phyloP scores from a whole-genome alignment of 2,797 vertebrate species.

The Sebastiscus tertius region DNA sequence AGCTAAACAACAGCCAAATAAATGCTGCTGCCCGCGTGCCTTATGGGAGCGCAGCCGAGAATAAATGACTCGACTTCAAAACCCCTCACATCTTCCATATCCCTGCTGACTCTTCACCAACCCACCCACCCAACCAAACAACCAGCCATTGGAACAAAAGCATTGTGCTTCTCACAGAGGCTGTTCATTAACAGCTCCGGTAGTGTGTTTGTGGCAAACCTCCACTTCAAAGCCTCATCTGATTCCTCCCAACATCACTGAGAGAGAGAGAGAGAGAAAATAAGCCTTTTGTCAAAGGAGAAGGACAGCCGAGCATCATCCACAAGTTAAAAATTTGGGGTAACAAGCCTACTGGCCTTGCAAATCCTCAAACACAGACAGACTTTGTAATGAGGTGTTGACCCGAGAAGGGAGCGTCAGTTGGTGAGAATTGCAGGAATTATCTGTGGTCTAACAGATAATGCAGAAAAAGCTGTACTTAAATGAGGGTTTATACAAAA shows the following conservation, averaged over 20 bases:
- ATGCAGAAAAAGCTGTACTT: background rate
- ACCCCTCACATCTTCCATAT: constrained; percentile 68
- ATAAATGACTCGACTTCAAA: constrained; percentile 82
- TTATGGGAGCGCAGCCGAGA: constrained; percentile 62
- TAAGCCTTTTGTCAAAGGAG: constrained; percentile 42
- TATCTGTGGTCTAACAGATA: background rate
- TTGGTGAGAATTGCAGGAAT: background rate
- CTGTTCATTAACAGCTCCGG: constrained; percentile 73
- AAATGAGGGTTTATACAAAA: background rate
- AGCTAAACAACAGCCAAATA: constrained; percentile 60
- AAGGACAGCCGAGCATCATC: constrained; percentile 35
- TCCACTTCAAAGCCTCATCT: constrained; percentile 65
- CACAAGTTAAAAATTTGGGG: constrained; percentile 31
- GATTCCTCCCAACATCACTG: constrained; percentile 52
- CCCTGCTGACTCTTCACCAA: constrained; percentile 63
- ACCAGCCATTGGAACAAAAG: constrained; percentile 59
- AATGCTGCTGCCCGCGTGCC: constrained; percentile 50
- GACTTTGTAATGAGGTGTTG: constrained; percentile 38
- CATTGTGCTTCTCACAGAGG: constrained; percentile 34
- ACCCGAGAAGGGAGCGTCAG: constrained; percentile 1
- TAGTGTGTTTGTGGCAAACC: constrained; percentile 55
- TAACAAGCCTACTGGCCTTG: constrained; percentile 41
- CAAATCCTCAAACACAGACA: constrained; percentile 24
- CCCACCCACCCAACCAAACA: constrained; percentile 56
- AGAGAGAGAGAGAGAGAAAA: constrained; percentile 24